A percentile compares a stretch with the other conserved stretches of the same genome.
Evolutionary conservation across 2,797 vertebrate genomes (phyloP).

Genomic region (Pseudotriccus pelzelni): DNA sequence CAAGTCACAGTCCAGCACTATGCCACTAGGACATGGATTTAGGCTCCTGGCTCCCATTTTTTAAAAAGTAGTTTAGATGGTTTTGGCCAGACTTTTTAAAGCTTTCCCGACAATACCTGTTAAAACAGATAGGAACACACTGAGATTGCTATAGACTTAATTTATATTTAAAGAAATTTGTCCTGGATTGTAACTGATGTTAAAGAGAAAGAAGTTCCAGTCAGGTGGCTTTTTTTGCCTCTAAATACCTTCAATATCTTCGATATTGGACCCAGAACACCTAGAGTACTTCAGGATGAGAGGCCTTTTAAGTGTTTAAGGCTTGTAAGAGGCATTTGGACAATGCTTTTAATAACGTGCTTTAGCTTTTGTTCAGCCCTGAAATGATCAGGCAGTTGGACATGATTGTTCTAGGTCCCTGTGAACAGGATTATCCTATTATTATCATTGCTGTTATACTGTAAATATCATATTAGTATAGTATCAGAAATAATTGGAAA

Average conservation of each 20-base stretch:
- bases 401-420: background rate
- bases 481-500: background rate
- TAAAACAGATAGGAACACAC: background rate
- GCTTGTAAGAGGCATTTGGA: background rate
- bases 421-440: background rate
- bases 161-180: background rate
- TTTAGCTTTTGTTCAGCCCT: background rate
- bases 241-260: background rate
- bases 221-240: background rate
- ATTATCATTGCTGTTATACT: background rate
- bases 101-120: background rate
- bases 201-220: background rate
- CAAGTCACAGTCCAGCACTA: background rate
- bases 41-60: background rate
- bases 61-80: background rate
- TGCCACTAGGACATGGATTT: background rate
- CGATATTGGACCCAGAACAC: background rate
- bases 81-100: background rate
- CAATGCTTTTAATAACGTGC: background rate
- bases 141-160: rapidly evolving
- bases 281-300: background rate
- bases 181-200: background rate
- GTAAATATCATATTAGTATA: background rate
- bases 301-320: background rate
- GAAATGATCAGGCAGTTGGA: background rate